A percentile compares a stretch with the other conserved stretches of the same genome.
These are phyloP conservation scores for Penaeus chinensis DNA, from an alignment of 1,140 invertebrate genomes.

Conservation along the genomic window DNA sequence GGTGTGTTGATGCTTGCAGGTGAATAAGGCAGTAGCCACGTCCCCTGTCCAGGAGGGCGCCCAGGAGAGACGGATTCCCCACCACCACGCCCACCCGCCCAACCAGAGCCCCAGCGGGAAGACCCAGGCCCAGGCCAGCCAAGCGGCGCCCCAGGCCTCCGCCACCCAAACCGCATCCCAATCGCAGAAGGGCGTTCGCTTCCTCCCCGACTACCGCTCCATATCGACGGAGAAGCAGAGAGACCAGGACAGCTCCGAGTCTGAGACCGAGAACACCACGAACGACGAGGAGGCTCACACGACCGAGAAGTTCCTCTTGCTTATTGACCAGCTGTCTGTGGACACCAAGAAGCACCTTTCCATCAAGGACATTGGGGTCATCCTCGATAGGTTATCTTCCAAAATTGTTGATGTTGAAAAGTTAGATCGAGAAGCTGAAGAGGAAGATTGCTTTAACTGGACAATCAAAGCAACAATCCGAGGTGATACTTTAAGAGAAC, in stretches of 20 bases:
- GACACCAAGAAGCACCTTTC: conserved; percentile 87
- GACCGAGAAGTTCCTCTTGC: conserved; percentile 89
- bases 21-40: conserved; percentile 90
- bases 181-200: conserved; percentile 64
- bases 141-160: conserved; percentile 31
- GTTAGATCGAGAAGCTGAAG: conserved; percentile 88
- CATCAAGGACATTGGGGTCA: conserved; percentile 95
- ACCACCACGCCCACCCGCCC: conserved; percentile 21
- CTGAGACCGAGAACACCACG: conserved; percentile 91
- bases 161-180: conserved; percentile 46
- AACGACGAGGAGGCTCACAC: conserved; percentile 87
- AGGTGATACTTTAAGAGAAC: conserved; percentile 87
- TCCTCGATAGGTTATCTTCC: conserved; percentile 88
- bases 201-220: conserved; percentile 53
- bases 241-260: conserved; percentile 82
- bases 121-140: conserved; percentile 6
- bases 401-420: conserved; percentile 94
- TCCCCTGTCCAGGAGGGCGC: conserved; percentile 84
- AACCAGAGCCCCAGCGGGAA: conserved; percentile 40
- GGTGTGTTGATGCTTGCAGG: conserved; percentile 66
- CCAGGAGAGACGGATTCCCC: conserved; percentile 40
- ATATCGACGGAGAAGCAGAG: conserved; percentile 71
- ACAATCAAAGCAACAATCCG: conserved; percentile 92
- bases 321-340: conserved; percentile 91
- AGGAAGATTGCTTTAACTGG: conserved; percentile 93